Percentiles rank a stretch among this genome's conserved stretches.
These are phyloP conservation scores for Zoanthus sansibaricus DNA, from an alignment of 92 coral and sea anemone genomes.

Conservation along the genomic window DNA sequence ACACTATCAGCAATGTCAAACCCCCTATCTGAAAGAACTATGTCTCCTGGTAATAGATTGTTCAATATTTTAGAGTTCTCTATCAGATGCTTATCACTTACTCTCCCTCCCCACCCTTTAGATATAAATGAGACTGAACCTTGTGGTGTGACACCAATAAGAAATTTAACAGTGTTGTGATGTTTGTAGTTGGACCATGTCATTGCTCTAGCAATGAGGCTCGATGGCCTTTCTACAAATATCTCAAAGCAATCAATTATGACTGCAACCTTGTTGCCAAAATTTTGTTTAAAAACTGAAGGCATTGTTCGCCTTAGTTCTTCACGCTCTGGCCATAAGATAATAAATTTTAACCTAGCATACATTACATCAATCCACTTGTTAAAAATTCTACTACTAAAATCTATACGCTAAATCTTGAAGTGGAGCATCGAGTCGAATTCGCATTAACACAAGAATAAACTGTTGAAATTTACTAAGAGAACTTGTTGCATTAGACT, in stretches of 20 bases:
- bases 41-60: constrained; percentile 52
- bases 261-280: constrained; percentile 57
- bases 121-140: constrained; percentile 35
- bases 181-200: constrained; percentile 32
- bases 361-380: constrained; percentile 57
- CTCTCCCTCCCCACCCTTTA: constrained; percentile 35
- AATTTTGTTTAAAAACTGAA: constrained; percentile 56
- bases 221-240: constrained; percentile 49
- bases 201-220: constrained; percentile 51
- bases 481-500: constrained; percentile 26
- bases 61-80: constrained; percentile 29
- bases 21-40: constrained; percentile 67
- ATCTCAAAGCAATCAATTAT: constrained; percentile 47
- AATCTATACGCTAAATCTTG: constrained; percentile 6
- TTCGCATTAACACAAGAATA: constrained; percentile 26
- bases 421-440: constrained; percentile 33
- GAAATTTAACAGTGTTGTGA: constrained; percentile 31
- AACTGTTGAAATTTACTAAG: constrained; percentile 25
- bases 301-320: constrained; percentile 55
- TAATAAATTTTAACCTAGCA: constrained; percentile 48
- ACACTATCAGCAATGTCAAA: constrained; percentile 71
- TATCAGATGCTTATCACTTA: constrained; percentile 28
- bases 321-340: constrained; percentile 60
- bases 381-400: constrained; percentile 32
- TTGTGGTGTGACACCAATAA: constrained; percentile 31